These are phyloP conservation scores for Poeciliopsis infans DNA, from an alignment of 2,797 vertebrate species.

Conservation along the genomic window DNA sequence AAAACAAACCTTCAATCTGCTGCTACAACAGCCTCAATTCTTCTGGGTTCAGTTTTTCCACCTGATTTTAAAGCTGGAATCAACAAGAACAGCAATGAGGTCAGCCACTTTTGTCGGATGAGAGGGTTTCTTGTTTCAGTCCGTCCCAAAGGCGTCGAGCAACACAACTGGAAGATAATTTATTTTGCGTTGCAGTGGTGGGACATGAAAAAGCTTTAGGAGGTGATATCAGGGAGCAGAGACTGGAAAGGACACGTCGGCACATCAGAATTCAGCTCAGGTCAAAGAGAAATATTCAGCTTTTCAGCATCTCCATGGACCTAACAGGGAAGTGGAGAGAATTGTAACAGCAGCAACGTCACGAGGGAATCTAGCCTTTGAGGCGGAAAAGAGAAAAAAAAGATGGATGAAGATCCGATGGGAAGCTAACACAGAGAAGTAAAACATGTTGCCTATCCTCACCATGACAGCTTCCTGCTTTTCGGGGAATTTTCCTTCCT, in stretches of 20 bases:
- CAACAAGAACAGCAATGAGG: constrained; percentile 1
- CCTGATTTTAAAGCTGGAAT: constrained; percentile 1
- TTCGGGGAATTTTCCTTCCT: constrained; percentile 15
- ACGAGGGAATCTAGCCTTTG: constrained; percentile 42
- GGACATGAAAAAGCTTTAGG: not conserved
- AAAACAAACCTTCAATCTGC: constrained; percentile 15
- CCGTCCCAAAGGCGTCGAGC: not conserved
- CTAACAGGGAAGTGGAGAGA: constrained; percentile 31
- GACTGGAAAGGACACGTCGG: constrained; percentile 13
- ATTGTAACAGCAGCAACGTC: constrained; percentile 30
- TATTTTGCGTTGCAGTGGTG: not conserved
- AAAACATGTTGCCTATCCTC: constrained; percentile 36
- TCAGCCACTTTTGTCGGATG: constrained; percentile 5
- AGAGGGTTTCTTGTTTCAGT: constrained; percentile 3
- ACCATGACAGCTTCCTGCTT: constrained; percentile 43
- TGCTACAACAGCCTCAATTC: not conserved
- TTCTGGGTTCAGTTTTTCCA: not conserved
- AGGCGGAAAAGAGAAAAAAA: constrained; percentile 12
- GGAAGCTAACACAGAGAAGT: constrained; percentile 32
- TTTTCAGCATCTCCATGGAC: constrained; percentile 27
- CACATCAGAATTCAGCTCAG: constrained; percentile 1
- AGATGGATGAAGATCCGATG: constrained; percentile 25
- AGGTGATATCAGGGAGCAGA: constrained; percentile 6
- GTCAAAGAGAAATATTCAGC: constrained; percentile 12
- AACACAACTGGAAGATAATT: not conserved